phyloP scores from a whole-genome alignment of 2,113 vertebrate species.

The Steatornis caripensis region DNA sequence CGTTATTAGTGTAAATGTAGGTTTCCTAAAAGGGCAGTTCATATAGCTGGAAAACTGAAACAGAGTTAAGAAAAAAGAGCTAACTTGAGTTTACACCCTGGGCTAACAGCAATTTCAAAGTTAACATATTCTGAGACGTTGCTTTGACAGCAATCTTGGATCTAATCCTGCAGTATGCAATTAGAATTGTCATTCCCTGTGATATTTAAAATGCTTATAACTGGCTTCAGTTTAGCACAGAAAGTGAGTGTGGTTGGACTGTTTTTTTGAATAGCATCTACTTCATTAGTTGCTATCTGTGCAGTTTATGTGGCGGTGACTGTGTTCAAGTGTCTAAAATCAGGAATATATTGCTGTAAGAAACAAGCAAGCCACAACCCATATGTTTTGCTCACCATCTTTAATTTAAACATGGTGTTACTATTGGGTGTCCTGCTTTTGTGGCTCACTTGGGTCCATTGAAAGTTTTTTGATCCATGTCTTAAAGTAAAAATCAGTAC shows the following conservation, averaged over 20 bases:
- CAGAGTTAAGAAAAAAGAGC: neutral
- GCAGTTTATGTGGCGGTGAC: neutral
- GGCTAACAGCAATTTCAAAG: slow-evolving; percentile 19
- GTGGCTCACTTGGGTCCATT: neutral
- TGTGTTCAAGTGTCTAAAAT: neutral
- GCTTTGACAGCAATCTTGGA: slow-evolving; percentile 31
- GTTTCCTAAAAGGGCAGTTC: neutral
- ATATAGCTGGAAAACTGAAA: neutral
- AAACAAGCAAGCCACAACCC: neutral
- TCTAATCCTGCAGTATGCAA: slow-evolving; percentile 4
- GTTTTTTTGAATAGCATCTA: neutral
- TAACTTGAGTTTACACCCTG: neutral
- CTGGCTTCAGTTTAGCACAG: neutral
- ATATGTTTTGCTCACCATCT: neutral
- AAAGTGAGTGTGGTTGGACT: neutral
- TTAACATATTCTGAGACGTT: neutral
- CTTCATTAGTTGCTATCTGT: neutral
- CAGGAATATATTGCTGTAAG: neutral
- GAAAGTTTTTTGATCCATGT: neutral
- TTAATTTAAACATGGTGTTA: neutral
- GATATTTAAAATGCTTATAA: slow-evolving; percentile 11
- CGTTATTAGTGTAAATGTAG: neutral
- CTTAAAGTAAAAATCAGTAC: neutral
- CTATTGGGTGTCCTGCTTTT: neutral
- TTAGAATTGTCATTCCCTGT: slow-evolving; percentile 30